Conservation (phyloP, 2,888 invertebrate genomes). For the Adelognathus sp. region DNA sequence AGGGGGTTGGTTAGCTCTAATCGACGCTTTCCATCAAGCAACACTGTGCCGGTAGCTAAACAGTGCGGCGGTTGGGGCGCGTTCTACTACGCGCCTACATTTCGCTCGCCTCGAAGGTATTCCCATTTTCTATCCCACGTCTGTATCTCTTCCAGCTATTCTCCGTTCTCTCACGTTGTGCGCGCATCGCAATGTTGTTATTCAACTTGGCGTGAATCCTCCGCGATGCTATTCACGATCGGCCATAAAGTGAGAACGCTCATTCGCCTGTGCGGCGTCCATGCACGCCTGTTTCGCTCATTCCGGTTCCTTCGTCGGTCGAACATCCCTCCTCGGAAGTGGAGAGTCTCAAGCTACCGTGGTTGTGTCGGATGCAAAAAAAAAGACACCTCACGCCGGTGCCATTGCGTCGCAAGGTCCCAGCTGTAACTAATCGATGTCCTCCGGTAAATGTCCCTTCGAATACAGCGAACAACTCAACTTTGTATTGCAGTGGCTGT, state of each 20-base stretch:
- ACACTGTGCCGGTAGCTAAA: constrained; percentile 3
- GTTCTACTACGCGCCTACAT: not conserved
- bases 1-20: constrained; percentile 49
- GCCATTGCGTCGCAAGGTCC: constrained; percentile 22
- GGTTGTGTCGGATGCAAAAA: constrained; percentile 16
- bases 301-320: constrained; percentile 39
- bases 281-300: constrained; percentile 48
- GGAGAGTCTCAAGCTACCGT: not conserved
- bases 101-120: not conserved
- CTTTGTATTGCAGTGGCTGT: too few species aligned
- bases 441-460: too few species aligned
- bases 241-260: constrained; percentile 61
- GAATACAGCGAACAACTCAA: too few species aligned
- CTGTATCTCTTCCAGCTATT: constrained; percentile 35
- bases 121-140: constrained; percentile 23
- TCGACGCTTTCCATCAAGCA: constrained; percentile 56
- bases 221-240: constrained; percentile 67
- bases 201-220: constrained; percentile 57
- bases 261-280: constrained; percentile 14
- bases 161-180: constrained; percentile 19
- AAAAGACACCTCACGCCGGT: constrained; percentile 20
- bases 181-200: constrained; percentile 41
- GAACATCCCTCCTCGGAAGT: constrained; percentile 1
- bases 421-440: not conserved
- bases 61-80: not conserved